These are phyloP conservation scores for Onthophagus sagittarius DNA, from an alignment of 2,888 invertebrate species.

Conservation along the genomic window DNA sequence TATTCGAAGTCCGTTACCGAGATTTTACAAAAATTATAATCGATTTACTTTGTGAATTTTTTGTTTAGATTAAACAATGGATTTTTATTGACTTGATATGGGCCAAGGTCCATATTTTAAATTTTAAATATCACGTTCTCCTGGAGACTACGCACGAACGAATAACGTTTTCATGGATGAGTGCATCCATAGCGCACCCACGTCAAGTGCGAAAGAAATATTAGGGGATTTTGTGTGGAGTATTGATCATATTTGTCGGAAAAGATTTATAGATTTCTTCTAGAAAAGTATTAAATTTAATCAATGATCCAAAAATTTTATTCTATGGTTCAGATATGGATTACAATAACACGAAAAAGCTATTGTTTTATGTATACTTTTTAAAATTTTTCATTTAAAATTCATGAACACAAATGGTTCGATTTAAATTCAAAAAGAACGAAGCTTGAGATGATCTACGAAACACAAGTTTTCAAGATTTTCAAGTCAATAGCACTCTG, in stretches of 20 bases:
- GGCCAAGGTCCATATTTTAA: background rate
- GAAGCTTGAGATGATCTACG: background rate
- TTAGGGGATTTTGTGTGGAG: background rate
- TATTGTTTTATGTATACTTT: background rate
- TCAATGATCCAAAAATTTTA: no score
- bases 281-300: background rate
- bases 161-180: background rate
- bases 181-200: background rate
- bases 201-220: background rate
- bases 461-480: background rate
- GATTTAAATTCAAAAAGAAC: background rate
- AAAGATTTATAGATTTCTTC: background rate
- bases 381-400: background rate
- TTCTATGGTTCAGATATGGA: no score
- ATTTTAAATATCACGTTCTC: background rate
- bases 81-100: background rate
- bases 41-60: no score
- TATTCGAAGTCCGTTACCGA: no score
- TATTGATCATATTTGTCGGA: background rate
- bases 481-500: background rate
- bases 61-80: background rate
- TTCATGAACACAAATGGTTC: background rate
- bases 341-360: no score
- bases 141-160: background rate
- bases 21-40: no score